Evolutionary conservation across 2,797 vertebrate genomes (phyloP).

Genomic region (Chloroceryle inda): DNA sequence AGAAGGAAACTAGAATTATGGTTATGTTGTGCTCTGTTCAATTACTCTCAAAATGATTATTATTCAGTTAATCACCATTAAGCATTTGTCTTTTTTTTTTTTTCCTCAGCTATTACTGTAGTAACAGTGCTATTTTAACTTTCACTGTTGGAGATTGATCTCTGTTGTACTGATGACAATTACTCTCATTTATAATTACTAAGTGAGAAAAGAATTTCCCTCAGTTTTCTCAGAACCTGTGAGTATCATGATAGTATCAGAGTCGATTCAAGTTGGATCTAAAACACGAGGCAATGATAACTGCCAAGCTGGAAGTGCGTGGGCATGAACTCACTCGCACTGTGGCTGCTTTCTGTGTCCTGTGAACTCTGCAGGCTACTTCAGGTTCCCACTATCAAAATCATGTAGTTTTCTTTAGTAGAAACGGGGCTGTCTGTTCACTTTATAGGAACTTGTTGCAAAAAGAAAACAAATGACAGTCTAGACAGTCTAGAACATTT

Average conservation of each 20-base stretch:
- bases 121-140: background rate
- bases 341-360: background rate
- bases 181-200: background rate
- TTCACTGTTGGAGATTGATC: background rate
- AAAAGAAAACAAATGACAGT: background rate
- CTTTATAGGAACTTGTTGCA: background rate
- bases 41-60: background rate
- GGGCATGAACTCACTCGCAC: background rate
- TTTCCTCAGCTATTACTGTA: background rate
- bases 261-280: background rate
- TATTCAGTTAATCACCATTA: background rate
- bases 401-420: background rate
- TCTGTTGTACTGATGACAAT: background rate
- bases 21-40: background rate
- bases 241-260: rapidly evolving
- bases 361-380: background rate
- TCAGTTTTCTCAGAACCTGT: background rate
- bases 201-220: background rate
- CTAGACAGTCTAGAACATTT: background rate
- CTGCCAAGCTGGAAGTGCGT: background rate
- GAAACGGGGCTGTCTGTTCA: background rate
- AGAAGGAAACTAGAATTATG: background rate
- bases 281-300: background rate
- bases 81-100: background rate
- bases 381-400: background rate